These are phyloP conservation scores for Neopipo cinnamomea DNA, from an alignment of 2,113 vertebrate species.

Conservation along the genomic window DNA sequence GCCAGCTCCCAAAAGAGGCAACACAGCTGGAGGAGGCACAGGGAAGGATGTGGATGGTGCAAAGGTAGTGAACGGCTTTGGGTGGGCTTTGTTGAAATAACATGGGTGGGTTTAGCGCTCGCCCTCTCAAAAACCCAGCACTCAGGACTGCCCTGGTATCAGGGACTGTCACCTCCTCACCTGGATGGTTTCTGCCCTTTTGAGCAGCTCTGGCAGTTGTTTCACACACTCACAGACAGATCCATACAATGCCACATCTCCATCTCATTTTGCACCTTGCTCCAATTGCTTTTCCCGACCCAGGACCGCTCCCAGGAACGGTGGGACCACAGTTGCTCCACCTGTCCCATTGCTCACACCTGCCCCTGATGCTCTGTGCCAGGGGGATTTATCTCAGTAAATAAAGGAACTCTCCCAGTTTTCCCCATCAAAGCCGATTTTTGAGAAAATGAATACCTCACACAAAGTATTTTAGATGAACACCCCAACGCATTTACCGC, in stretches of 20 bases:
- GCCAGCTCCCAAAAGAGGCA: background rate
- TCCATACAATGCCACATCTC: rapidly evolving
- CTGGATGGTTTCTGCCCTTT: background rate
- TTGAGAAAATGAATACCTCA: background rate
- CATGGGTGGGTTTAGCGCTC: background rate
- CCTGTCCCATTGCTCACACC: background rate
- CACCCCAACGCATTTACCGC: rapidly evolving
- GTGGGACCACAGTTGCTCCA: background rate
- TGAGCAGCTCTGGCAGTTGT: background rate
- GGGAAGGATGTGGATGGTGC: background rate
- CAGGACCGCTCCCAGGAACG: background rate
- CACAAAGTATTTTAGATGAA: background rate
- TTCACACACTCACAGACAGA: background rate
- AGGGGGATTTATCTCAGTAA: background rate
- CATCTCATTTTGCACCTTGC: background rate
- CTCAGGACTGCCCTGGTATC: rapidly evolving
- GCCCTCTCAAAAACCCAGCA: rapidly evolving
- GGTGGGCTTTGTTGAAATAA: background rate
- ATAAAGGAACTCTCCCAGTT: background rate
- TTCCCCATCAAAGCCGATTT: background rate
- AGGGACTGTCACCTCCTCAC: background rate
- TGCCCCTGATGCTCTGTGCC: background rate
- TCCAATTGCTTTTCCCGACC: background rate
- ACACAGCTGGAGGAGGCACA: background rate
- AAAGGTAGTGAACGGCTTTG: background rate